Evolutionary conservation across 53 echinoderm and acorn worm species (phyloP), one percentile per base, ranked within the genome.

Genomic region (Pentamera pediparva): DNA sequence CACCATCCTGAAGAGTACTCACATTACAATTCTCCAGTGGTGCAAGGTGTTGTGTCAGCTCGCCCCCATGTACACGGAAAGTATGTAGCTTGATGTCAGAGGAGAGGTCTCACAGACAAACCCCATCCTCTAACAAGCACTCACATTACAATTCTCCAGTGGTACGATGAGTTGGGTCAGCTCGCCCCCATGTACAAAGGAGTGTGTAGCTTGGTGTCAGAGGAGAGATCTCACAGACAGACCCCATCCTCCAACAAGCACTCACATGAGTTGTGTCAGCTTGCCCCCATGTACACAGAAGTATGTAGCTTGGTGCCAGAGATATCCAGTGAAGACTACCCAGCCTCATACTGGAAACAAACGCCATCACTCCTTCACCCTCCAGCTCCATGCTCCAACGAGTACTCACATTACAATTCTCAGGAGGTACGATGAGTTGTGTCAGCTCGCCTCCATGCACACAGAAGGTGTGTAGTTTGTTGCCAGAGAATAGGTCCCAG

Each of bases 221-320:
- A n/a, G n/a, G n/a, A n/a, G n/a, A n/a, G n/a, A n/a, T n/a, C n/a
- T n/a, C n/a, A n/a, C n/a, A n/a, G n/a, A n/a, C n/a, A n/a, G n/a
- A n/a, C n/a, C n/a, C n/a, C n/a, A n/a, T n/a, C n/a, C n/a, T n/a
- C n/a, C n/a, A n/a, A n/a, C n/a, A n/a, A n/a, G 12, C 5, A 87
- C 91, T 77, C 63, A 98, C 98, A 79, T 79, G 71, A 98, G 88
- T 56, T 88, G 83, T 4, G 88, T 85, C 51, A 98, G 79, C 64
- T 98, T 91, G 13, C 98, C 98, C 19, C 98, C 98, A 47, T 98
- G 98, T 18, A 98, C 88, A 64, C 92, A 91, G 84, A 92, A 98
- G 98, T 88, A 62, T 91, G 90, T 32, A 98, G 75, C 77, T 92
- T 81, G 32, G 69, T 78, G 39, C 98, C 98, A 55, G 22, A 98